Base-by-base conservation (phyloP, 1,140 invertebrate species). In the Drosophila suzukii region DNA sequence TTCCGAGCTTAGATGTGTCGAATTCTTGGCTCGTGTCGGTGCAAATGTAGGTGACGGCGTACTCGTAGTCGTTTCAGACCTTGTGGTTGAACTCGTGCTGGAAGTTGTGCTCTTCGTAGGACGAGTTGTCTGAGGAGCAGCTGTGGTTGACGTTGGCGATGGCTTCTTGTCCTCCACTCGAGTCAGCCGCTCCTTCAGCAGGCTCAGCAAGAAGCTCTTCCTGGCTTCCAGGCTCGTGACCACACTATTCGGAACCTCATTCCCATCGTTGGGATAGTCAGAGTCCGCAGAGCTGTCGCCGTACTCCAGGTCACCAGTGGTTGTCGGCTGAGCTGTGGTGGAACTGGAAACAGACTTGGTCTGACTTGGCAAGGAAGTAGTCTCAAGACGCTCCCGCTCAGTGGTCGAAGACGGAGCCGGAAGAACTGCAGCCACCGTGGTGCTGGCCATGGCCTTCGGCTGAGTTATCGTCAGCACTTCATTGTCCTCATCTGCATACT, bases 201-300 rank as follows among this genome's bases (percentile, higher is more conserved):
- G 34, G 5, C 34, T 73, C 2, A 73, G 13, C 24, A 78, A 34
- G 15, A 78, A 24, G 13, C 20, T 51, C 20, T 66, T 78, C 8
- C 78, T 61, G 2, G 53, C 59, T 8, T 53, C 71, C 8, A 83
- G 27, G 20, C 61, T 70, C 3, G 30, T 47, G 0, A 10, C n/a
- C 3, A 34, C 51, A 0, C 7, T 53, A 10, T 11, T 20, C 1
- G 63, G 27, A 8, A 59, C 38, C 7, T 34, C 32, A 10, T 34
- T 66, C 6, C 60, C 72, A 0, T 88, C 84, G 11, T 88, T 88
- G 11, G 47, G 59, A 60, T 86, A 86, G 24, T 86, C 83, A 3
- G 61, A 71, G 24, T 75, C 75, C 27, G 53, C 51, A 49, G 60
- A 75, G 20, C 74, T 70, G 1, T 76, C 78, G 0, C 55, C 49